Conservation (phyloP, 2,888 invertebrate genomes). For the Raillietiella orientalis region DNA sequence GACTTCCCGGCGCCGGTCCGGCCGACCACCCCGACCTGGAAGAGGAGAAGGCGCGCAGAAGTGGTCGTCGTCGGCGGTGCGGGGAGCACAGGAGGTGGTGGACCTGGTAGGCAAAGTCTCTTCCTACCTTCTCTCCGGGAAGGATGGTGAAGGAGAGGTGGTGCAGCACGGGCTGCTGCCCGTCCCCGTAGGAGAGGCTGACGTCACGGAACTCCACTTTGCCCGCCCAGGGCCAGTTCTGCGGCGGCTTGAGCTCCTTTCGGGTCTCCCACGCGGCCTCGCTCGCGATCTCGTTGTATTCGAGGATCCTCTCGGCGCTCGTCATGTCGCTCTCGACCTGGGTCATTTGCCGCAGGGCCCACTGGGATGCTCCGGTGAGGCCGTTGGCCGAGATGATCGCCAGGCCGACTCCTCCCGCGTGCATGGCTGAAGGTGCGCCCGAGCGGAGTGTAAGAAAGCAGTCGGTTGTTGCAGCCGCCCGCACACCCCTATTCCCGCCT, state of each 20-base stretch:
- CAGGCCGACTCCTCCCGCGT: constrained; percentile 31
- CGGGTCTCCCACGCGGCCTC: constrained; percentile 27
- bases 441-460: constrained; percentile 1
- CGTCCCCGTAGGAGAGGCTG: constrained; percentile 12
- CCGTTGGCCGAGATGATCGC: constrained; percentile 35
- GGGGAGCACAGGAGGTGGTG: not conserved
- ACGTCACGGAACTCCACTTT: constrained; percentile 8
- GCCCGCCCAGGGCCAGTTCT: constrained; percentile 14
- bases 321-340: constrained; percentile 18
- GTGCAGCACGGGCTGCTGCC: constrained; percentile 14
- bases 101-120: no score
- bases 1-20: constrained; percentile 33
- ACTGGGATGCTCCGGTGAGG: constrained; percentile 49
- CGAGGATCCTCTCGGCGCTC: constrained; percentile 43
- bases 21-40: constrained; percentile 32
- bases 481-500: no score
- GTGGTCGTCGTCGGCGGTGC: not conserved
- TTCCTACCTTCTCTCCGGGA: constrained; percentile 15
- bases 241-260: constrained; percentile 10
- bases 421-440: constrained; percentile 6
- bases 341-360: constrained; percentile 70
- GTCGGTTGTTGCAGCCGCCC: not conserved
- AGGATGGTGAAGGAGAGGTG: constrained; percentile 13
- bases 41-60: constrained; percentile 14
- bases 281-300: constrained; percentile 35